Percentiles rank a stretch among this genome's conserved stretches.
Evolutionary conservation across 2,797 vertebrate species (phyloP).

Genomic region (Microctenopoma steveboyesi): DNA sequence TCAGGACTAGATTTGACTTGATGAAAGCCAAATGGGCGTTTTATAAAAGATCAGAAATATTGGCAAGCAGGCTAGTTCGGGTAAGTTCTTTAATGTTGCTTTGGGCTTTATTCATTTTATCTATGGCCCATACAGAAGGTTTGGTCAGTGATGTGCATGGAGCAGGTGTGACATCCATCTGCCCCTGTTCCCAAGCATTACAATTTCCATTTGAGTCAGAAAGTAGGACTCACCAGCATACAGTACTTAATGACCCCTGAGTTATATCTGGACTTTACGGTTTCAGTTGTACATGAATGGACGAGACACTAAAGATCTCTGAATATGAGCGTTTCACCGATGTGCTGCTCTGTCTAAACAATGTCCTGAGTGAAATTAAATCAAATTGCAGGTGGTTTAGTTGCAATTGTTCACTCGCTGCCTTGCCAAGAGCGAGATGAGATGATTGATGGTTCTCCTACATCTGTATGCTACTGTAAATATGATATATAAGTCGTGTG

Average conservation of each 20-base stretch:
- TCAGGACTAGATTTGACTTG: conserved; percentile 13
- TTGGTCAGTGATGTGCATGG: conserved; percentile 55
- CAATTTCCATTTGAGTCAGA: conserved; percentile 51
- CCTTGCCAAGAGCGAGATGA: neutral
- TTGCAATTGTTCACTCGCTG: neutral
- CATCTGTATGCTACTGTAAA: neutral
- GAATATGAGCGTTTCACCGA: neutral
- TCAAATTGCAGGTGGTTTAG: conserved; percentile 1
- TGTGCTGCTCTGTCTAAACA: neutral
- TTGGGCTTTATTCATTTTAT: conserved; percentile 66
- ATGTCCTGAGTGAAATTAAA: conserved; percentile 7
- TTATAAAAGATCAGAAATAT: conserved; percentile 55
- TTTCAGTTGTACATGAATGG: conserved; percentile 19
- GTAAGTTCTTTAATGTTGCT: conserved; percentile 58
- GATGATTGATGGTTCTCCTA: neutral
- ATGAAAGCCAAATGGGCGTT: conserved; percentile 50
- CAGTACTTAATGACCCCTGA: conserved; percentile 43
- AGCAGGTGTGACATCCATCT: conserved; percentile 77
- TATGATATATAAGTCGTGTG: neutral
- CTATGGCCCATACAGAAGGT: conserved; percentile 48
- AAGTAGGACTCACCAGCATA: conserved; percentile 37
- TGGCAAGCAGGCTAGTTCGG: conserved; percentile 51
- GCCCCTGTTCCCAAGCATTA: conserved; percentile 56
- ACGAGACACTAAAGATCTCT: conserved; percentile 9
- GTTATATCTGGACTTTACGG: conserved; percentile 20